Percentiles rank a stretch among this genome's conserved stretches.
These are phyloP conservation scores for Rhamnusium bicolor DNA, from an alignment of 2,888 invertebrate species.

Conservation along the genomic window DNA sequence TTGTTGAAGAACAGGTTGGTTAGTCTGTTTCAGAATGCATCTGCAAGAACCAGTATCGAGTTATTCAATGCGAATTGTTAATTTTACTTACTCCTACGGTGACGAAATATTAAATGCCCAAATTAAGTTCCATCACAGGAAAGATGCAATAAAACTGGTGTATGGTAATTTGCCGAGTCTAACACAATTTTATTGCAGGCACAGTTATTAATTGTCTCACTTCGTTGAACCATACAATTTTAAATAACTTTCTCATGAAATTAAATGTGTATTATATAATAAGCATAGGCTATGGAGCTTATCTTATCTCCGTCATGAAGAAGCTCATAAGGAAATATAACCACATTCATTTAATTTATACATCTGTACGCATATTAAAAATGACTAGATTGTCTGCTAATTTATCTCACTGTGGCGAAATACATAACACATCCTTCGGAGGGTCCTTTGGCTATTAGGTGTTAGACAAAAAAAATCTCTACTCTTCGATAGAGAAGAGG, in stretches of 20 bases:
- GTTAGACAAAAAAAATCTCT: too few species aligned
- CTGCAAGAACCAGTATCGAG: constrained; percentile 52
- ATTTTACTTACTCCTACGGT: constrained; percentile 46
- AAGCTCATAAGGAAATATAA: not conserved
- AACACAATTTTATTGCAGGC: not conserved
- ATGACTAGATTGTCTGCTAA: too few species aligned
- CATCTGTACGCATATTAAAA: too few species aligned
- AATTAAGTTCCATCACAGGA: not conserved
- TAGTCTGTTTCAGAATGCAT: constrained; percentile 46
- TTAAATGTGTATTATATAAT: not conserved
- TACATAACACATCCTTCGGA: too few species aligned
- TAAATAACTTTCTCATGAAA: not conserved
- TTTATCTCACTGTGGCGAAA: too few species aligned
- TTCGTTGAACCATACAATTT: not conserved
- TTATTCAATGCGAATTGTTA: constrained; percentile 49
- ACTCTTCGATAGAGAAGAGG: too few species aligned
- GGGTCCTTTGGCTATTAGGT: too few species aligned
- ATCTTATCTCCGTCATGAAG: not conserved
- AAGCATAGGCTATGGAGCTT: too few species aligned
- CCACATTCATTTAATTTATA: not conserved
- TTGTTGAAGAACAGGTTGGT: constrained; percentile 55
- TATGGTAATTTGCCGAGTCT: not conserved
- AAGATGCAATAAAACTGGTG: not conserved
- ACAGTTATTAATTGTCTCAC: not conserved
- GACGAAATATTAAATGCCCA: constrained; percentile 45